Evolutionary conservation across 2,888 invertebrate species (phyloP).

Genomic region (Plemyria rubiginata): DNA sequence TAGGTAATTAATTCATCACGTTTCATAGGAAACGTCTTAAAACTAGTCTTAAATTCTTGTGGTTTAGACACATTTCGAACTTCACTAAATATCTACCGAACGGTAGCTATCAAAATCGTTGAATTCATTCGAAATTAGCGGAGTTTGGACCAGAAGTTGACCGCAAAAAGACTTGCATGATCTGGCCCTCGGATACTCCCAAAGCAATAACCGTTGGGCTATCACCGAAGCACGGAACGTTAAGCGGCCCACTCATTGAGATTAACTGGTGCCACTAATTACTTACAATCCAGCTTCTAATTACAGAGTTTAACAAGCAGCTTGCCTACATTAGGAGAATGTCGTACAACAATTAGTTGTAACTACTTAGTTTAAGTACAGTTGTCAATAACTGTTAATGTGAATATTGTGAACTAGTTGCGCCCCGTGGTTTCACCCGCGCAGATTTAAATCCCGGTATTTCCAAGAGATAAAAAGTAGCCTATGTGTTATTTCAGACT

Average conservation of each 20-base stretch:
- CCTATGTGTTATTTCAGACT: too few relatives aligned
- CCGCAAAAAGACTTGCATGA: background rate
- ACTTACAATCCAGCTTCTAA: slow-evolving; percentile 44
- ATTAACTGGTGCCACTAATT: slow-evolving; percentile 68
- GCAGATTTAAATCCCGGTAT: too few relatives aligned
- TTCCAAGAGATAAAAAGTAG: too few relatives aligned
- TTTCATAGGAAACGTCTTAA: too few relatives aligned
- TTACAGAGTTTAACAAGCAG: slow-evolving; percentile 34
- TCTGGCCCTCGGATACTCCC: slow-evolving; percentile 8
- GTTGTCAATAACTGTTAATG: slow-evolving; percentile 5
- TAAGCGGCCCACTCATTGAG: slow-evolving; percentile 64
- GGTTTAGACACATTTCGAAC: too few relatives aligned
- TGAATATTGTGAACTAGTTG: too few relatives aligned
- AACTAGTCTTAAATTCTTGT: too few relatives aligned
- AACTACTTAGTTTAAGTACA: background rate
- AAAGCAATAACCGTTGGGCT: slow-evolving; percentile 34
- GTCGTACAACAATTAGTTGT: slow-evolving; percentile 12
- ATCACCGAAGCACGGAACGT: slow-evolving; percentile 38
- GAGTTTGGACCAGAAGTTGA: background rate
- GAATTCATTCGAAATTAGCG: background rate
- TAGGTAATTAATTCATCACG: too few relatives aligned
- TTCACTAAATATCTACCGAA: too few relatives aligned
- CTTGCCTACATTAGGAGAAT: slow-evolving; percentile 26
- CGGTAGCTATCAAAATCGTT: too few relatives aligned
- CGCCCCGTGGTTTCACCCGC: too few relatives aligned